Base-by-base conservation (phyloP, 1,140 invertebrate genomes). In the Carcinoscorpius rotundicauda region DNA sequence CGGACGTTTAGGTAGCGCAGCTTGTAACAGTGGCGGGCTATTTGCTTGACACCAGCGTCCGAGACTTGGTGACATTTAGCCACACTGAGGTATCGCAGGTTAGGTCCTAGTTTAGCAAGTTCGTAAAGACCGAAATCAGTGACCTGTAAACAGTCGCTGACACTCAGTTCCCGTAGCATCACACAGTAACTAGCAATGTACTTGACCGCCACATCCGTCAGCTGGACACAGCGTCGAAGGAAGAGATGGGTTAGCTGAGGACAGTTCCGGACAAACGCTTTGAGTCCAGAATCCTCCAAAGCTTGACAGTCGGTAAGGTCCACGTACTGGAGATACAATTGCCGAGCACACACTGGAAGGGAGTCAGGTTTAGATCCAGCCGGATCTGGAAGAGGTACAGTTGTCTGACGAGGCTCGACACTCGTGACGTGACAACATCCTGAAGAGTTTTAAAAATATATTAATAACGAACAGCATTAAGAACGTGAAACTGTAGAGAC, bases 81-180 rank as follows among this genome's bases (percentile, higher is more conserved):
- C 49, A 92, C 89, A 4, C 89, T 91, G 6, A 92, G 82, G 73
- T 93, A 93, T 6, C 90, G 81, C 58, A 93, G 76, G 0, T 87
- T 87, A 0, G 88, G 86, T 2, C 90, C 91, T 8, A 95, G 78
- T 73, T 91, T 90, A 3, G 91, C 89, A 58, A 95, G 74, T 78
- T 94, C 91, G 71, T 92, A 89, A 4, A 95, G 81, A 3, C 91
- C 91, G 73, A 92, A 93, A 75, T 97, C 92, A 0, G 91, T 94
- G 51, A 97, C 84, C 67, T 86, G 86, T 4, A 83, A 80, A 74
- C 93, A 97, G 77, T 95, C 92, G 8, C 91, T 93, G 9, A 95
- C 86, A 69, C 89, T 92, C 5, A 95, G 78, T 75, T 95, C 91
- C 65, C 88, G 83, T 8, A 95, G 77, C 63, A 83, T 86, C 3